Base-by-base conservation (phyloP, 2,888 invertebrate species). In the Steromphala cineraria region DNA sequence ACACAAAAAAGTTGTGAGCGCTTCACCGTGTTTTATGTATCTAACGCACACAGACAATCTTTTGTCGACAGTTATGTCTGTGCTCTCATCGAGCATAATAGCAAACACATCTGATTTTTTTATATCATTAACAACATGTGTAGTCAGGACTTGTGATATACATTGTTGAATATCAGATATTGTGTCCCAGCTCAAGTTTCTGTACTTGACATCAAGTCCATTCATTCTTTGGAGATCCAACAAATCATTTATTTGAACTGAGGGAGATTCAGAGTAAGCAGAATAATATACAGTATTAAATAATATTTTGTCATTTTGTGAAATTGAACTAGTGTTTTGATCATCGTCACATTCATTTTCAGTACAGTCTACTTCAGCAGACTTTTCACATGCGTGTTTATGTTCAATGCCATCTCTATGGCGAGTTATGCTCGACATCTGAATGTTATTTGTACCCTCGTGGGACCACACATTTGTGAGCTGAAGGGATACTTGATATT, bases 51-150 rank as follows among this genome's bases (percentile, higher is more conserved):
- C 67, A 28, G 56, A 46, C 4, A 82, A 71, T n/a, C 80, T 46
- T 24, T 84, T 83, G 10, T 81, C 74, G 7, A 82, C 67, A n/a
- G 78, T 67, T 13, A 84, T 15, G 24, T 86, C 83, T 19, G 83
- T 84, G 46, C 80, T 82, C 62, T 85, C 82, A 83, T 84, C 84
- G 2, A 84, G n/a, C 79, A 82, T 84, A 0, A 82, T 2, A n/a
- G 80, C 79, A 81, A 77, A 84, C 1, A 78, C n/a, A n/a, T n/a
- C n/a, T n/a, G n/a, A n/a, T n/a, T n/a, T n/a, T n/a, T n/a, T n/a
- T n/a, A n/a, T n/a, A n/a, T n/a, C n/a, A n/a, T n/a, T n/a, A n/a
- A n/a, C n/a, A n/a, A n/a, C n/a, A n/a, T n/a, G n/a, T n/a, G n/a
- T n/a, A n/a, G n/a, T n/a, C n/a, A n/a, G n/a, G n/a, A n/a, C n/a